Percentiles rank a stretch among this genome's conserved stretches.
Evolutionary conservation across 2,888 invertebrate species (phyloP).

Genomic region (Kryphioiulus occultus): DNA sequence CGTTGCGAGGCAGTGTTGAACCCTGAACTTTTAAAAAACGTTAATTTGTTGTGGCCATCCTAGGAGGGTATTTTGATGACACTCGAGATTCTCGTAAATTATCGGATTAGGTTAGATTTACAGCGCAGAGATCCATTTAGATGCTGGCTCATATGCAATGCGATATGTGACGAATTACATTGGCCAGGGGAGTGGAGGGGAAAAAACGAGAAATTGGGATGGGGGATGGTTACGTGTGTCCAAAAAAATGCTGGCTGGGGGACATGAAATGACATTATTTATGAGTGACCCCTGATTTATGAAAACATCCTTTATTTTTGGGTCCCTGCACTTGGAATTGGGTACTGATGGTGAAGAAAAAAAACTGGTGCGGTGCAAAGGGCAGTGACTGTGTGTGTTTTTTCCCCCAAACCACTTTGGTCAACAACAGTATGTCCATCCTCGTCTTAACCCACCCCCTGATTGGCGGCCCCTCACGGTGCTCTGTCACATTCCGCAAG

Average conservation of each 20-base stretch:
- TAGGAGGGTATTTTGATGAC: not conserved
- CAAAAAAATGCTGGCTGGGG: not conserved
- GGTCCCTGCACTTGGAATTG: constrained; percentile 20
- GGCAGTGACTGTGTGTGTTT: constrained; percentile 9
- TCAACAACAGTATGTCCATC: constrained; percentile 12
- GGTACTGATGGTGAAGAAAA: not conserved
- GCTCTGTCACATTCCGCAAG: constrained; percentile 46
- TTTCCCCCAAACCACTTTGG: constrained; percentile 1
- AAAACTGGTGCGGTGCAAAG: not conserved
- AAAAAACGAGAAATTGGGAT: not conserved
- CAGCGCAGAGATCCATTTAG: not conserved
- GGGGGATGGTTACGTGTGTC: not conserved
- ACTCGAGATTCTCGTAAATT: constrained; percentile 12
- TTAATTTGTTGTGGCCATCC: not conserved
- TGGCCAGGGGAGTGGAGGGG: not conserved
- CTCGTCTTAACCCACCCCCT: constrained; percentile 31
- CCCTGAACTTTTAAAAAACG: not conserved
- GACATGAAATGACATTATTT: not conserved
- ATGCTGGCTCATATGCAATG: not conserved
- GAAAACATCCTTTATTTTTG: constrained; percentile 14
- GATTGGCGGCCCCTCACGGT: constrained; percentile 40
- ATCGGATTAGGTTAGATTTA: not conserved
- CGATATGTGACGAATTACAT: not conserved
- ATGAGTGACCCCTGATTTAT: constrained; percentile 22
- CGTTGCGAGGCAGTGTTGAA: not conserved